A percentile compares a stretch with the other conserved stretches of the same genome.
Evolutionary conservation across 2,113 vertebrate genomes (phyloP).

Genomic region (Bubo blakistoni): DNA sequence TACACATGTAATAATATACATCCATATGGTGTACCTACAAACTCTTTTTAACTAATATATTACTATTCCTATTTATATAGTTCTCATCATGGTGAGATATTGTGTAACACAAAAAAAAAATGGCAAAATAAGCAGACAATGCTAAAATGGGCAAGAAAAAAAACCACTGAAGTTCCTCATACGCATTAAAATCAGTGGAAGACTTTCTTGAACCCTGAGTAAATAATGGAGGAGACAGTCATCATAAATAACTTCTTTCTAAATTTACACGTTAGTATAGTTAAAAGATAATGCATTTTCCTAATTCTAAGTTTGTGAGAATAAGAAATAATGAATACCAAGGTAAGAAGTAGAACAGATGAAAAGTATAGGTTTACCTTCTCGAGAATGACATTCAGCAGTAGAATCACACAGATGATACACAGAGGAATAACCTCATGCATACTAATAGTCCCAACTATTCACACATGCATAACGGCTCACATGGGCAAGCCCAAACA

Average conservation of each 20-base stretch:
- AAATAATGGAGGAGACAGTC: not conserved
- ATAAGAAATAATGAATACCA: not conserved
- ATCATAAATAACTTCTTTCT: not conserved
- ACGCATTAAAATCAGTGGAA: not conserved
- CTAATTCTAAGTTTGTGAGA: not conserved
- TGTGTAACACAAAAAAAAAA: not conserved
- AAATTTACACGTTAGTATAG: not conserved
- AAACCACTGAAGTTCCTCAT: not conserved
- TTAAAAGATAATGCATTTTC: not conserved
- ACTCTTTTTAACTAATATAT: not conserved
- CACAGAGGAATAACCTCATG: not conserved
- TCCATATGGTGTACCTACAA: not conserved
- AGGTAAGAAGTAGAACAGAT: not conserved
- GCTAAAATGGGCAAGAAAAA: not conserved
- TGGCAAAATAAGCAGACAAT: not conserved
- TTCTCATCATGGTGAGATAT: not conserved
- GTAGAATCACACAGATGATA: not conserved
- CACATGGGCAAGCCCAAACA: not conserved
- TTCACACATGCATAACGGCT: not conserved
- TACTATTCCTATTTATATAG: not conserved
- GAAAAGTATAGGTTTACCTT: not conserved
- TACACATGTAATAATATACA: not conserved
- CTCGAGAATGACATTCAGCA: not conserved
- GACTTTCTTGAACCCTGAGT: not conserved
- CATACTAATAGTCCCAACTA: not conserved